Base-by-base conservation (phyloP, 2,797 vertebrate genomes). In the Oophaga sylvatica region DNA sequence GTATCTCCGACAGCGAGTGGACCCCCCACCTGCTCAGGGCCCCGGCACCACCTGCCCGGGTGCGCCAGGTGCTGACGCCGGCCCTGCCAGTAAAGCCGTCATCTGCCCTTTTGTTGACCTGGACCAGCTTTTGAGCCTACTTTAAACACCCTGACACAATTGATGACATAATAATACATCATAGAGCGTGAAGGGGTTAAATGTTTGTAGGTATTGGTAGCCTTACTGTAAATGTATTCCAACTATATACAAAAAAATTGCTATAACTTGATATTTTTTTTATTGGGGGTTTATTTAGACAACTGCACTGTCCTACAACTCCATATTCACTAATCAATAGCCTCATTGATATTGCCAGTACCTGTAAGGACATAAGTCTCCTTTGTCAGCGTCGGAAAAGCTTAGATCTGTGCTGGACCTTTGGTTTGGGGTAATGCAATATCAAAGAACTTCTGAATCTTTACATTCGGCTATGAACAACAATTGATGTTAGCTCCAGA, bases 401-500 rank as follows among this genome's bases (percentile, higher is more conserved):
- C 12, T 77, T n/a, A 77, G 22, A 15, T 77, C 75, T 13, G 75
- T 15, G 48, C 11, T 56, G 75, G 20, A 76, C 48, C 73, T 76
- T 16, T 53, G 73, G 45, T 56, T 77, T 20, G 26, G 22, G 75
- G 75, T 56, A 29, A 53, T 77, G 48, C 48, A 77, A 77, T 15
- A 26, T 77, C 45, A 77, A 56, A 77, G 48, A 56, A 56, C 75
- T 26, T 53, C 10, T 77, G 3, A 15, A 56, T 77, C 48, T 77
- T 26, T 56, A 77, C 48, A 53, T 77, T 56, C 53, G 45, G 75
- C n/a, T 77, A 77, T 56, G 15, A 77, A 26, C 48, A 77, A 56
- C 75, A 77, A 77, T 77, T 77, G 22, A 77, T 77, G 45, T 76
- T 75, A 56, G 5, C n/a, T 56, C 48, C 48, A 56, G 48, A 77